Evolutionary conservation across 2,113 vertebrate genomes (phyloP), one percentile per base, ranked within the genome.

Genomic region (Seriola quinqueradiata): DNA sequence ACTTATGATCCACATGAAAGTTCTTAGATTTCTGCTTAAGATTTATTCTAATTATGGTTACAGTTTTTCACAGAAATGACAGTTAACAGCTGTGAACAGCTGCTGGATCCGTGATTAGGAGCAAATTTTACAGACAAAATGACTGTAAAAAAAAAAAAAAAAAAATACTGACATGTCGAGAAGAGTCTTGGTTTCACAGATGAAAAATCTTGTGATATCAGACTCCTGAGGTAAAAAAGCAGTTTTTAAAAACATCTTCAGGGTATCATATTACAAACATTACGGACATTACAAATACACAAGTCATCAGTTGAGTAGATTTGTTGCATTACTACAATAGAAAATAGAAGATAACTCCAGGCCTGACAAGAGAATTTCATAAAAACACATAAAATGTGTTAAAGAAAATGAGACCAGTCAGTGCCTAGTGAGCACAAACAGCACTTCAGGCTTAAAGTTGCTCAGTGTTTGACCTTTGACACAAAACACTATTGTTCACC

Each of bases 21-120:
- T 55, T 11, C 2, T 11, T 12, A 13, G 16, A 46, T 40, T 50
- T 8, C n/a, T 61, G 17, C 52, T 38, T 4, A 52, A 59, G 28
- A 6, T 70, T 60, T 65, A 72, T 60, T 69, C 54, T 67, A 67
- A 77, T 25, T 46, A 3, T n/a, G 25, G 9, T n/a, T 52, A 25
- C 2, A 19, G 63, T 32, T 60, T 32, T 60, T 61, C 2, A 55
- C 25, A 23, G 55, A 8, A 38, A 9, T 46, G 16, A 65, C 50
- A 2, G 38, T 19, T n/a, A 23, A 48, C 28, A 50, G 16, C 44
- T 13, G 46, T 14, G 8, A 46, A 46, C 38, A 25, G 23, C 3
- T 23, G 34, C 19, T 44, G 11, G 4, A 46, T 58, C 11, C 50
- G 3, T 32, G 3, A n/a, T 46, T 3, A 60, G 3, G 21, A 69